phyloP scores from a whole-genome alignment of 2,113 vertebrate genomes.

The Burhinus oedicnemus region DNA sequence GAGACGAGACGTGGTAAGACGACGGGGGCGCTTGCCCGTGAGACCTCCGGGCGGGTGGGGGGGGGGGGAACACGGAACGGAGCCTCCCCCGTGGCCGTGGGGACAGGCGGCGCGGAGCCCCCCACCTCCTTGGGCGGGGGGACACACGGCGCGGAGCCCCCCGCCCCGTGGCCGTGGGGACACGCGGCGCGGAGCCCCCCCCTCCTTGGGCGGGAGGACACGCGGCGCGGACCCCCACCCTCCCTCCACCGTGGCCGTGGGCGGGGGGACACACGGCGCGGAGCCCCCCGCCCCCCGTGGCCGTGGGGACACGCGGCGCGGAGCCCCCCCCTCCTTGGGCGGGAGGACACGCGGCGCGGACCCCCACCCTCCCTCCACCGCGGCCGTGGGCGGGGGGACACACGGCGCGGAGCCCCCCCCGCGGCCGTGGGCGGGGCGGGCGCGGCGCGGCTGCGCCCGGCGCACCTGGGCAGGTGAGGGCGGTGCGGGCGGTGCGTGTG shows the following conservation, averaged over 20 bases:
- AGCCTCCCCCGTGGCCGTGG: not conserved
- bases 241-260: no score
- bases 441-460: not conserved
- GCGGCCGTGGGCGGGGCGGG: not conserved
- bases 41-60: not conserved
- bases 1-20: accelerated
- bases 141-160: no score
- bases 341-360: no score
- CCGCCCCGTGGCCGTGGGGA: no score
- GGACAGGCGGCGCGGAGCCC: no score
- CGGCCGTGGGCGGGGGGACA: not conserved
- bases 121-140: no score
- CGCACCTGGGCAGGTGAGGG: constrained; percentile 21
- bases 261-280: not conserved
- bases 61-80: not conserved
- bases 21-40: not conserved
- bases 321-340: no score
- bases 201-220: not conserved
- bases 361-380: no score
- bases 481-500: not conserved
- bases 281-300: not conserved
- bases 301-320: not conserved
- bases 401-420: not conserved
- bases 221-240: not conserved
- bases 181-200: no score